Base-by-base conservation (phyloP, 2,888 invertebrate genomes). In the Cataglyphis rosenhaueri region DNA sequence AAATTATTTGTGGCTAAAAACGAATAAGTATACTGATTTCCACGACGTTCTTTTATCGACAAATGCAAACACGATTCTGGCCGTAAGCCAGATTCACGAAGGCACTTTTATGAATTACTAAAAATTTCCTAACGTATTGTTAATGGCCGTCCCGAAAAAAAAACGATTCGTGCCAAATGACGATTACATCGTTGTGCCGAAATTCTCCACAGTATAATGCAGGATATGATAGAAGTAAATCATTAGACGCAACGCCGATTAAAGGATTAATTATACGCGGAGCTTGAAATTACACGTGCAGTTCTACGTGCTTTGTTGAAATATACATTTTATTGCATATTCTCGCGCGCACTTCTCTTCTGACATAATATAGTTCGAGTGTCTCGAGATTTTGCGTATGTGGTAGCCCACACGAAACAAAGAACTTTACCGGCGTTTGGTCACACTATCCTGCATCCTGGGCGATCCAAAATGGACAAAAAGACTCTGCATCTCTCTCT, bases 21-120 rank as follows among this genome's bases (percentile, higher is more conserved):
- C 81, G 85, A 87, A 84, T 84, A 85, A 88, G 83, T 29, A 61
- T 52, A 52, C 78, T 70, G 25, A 85, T 88, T 88, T 88, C 85
- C 84, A 81, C 78, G 87, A 84, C 81, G 81, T 74, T 82, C 57
- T 66, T 83, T 85, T 88, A 87, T 87, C 87, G 88, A 89, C 76
- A 85, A 82, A 78, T 59, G 89, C 84, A 85, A 87, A 88, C 88
- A 87, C 82, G 84, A 81, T 64, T 21, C 84, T 88, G 89, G 89
- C 89, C 57, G 82, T 55, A 82, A 21, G 89, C 89, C 89, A 88
- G 85, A 35, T 75, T 44, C 9, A 25, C 65, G 41, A 70, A 64
- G 61, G 82, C 81, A 76, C 78, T 85, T 84, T 73, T 85, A 74
- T 83, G 81, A 70, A 85, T 73, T 68, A 29, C 66, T 18, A 52